Percentiles rank a stretch among this genome's conserved stretches.
Conservation (phyloP, 2,113 vertebrate genomes). For the Nematolebias whitei region DNA sequence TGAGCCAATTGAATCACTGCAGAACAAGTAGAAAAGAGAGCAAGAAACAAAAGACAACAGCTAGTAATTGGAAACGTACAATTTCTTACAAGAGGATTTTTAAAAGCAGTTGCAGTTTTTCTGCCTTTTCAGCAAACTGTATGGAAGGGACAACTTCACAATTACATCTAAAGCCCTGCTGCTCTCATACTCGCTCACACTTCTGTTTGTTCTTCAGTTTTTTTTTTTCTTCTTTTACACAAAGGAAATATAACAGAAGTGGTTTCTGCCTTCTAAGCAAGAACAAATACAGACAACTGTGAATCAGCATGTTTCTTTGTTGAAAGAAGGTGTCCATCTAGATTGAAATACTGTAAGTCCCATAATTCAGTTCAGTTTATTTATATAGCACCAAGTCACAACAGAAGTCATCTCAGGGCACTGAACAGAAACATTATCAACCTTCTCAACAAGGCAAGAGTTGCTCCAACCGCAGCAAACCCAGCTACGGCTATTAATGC, state of each 20-base stretch:
- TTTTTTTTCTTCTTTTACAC: background rate
- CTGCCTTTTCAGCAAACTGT: constrained; percentile 34
- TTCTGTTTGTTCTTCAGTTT: no score
- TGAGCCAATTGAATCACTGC: constrained; percentile 65
- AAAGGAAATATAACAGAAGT: background rate
- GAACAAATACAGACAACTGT: background rate
- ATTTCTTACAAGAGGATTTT: constrained; percentile 46
- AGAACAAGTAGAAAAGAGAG: constrained; percentile 45
- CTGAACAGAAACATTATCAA: no score
- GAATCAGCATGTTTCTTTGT: no score
- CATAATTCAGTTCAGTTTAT: no score
- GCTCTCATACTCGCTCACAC: constrained; percentile 12
- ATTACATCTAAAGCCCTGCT: constrained; percentile 10
- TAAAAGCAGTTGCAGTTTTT: constrained; percentile 23
- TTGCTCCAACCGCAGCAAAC: no score
- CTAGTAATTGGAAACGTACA: constrained; percentile 56
- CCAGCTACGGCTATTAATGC: no score
- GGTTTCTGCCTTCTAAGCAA: background rate
- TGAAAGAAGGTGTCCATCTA: no score
- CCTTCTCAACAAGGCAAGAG: no score
- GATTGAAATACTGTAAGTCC: no score
- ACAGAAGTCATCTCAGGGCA: no score
- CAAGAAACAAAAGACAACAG: constrained; percentile 49
- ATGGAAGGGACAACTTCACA: constrained; percentile 26
- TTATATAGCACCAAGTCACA: no score